Evolutionary conservation across 2,888 invertebrate species (phyloP).

Genomic region (Phytoseiulus persimilis): DNA sequence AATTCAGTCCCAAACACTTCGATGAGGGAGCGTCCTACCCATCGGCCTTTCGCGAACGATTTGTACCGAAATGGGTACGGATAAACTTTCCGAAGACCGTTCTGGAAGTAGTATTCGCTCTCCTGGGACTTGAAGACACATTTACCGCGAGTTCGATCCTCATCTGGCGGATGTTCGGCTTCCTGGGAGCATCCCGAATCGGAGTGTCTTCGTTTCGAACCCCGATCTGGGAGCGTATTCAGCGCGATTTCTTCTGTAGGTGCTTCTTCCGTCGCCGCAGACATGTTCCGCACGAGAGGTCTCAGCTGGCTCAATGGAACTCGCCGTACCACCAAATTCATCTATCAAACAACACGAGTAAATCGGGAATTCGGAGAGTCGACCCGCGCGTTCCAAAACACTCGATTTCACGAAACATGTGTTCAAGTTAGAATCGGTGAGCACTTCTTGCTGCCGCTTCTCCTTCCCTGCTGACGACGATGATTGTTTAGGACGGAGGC

Average conservation of each 20-base stretch:
- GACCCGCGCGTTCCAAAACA: too few species aligned
- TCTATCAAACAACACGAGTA: too few species aligned
- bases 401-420: too few species aligned
- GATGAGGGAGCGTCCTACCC: slow-evolving; percentile 85
- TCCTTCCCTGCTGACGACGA: neutral
- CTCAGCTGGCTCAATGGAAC: neutral
- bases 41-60: slow-evolving; percentile 88
- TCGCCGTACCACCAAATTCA: too few species aligned
- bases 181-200: neutral
- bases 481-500: neutral
- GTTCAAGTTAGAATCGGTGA: too few species aligned
- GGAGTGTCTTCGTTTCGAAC: neutral
- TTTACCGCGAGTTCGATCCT: neutral
- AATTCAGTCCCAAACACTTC: slow-evolving; percentile 90
- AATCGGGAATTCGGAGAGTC: too few species aligned
- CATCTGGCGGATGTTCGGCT: neutral
- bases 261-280: neutral
- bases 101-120: slow-evolving; percentile 88
- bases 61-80: slow-evolving; percentile 95
- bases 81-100: slow-evolving; percentile 88
- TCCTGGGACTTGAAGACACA: slow-evolving; percentile 59
- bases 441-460: too few species aligned
- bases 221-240: neutral
- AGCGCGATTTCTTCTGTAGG: neutral
- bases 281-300: neutral